Evolutionary conservation across 2,797 vertebrate species (phyloP).

Genomic region (Nannoperca australis): DNA sequence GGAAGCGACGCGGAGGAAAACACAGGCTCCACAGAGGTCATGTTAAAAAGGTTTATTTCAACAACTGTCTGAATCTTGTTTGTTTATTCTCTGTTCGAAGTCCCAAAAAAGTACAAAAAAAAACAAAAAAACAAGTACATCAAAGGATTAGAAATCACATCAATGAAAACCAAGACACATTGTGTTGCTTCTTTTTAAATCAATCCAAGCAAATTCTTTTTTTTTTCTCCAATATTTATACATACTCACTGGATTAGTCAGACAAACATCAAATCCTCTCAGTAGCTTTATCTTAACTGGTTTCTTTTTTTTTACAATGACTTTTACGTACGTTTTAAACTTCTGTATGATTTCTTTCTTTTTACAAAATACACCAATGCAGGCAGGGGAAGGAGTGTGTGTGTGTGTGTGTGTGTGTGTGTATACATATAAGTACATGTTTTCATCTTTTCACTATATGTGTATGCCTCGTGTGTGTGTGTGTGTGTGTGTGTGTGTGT

Average conservation of each 20-base stretch:
- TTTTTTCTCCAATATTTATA: conserved; percentile 86
- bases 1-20: conserved; percentile 64
- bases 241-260: conserved; percentile 90
- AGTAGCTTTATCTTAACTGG: conserved; percentile 77
- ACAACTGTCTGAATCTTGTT: conserved; percentile 88
- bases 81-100: conserved; percentile 83
- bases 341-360: conserved; percentile 86
- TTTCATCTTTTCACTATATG: conserved; percentile 52
- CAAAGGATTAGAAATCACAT: conserved; percentile 96
- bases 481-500: conserved; percentile 48
- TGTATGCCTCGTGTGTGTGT: conserved; percentile 38
- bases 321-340: conserved; percentile 83
- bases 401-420: conserved; percentile 48
- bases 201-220: conserved; percentile 82
- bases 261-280: conserved; percentile 89
- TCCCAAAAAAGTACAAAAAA: conserved; percentile 98
- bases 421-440: conserved; percentile 44
- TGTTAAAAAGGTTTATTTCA: conserved; percentile 97
- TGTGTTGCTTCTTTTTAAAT: conserved; percentile 84
- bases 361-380: conserved; percentile 96
- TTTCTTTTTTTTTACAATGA: conserved; percentile 79
- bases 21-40: conserved; percentile 74
- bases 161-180: conserved; percentile 89
- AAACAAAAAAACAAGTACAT: conserved; percentile 91
- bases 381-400: conserved; percentile 87